These are phyloP conservation scores for Drosophila helvetica DNA, from an alignment of 2,888 invertebrate species.

Conservation along the genomic window DNA sequence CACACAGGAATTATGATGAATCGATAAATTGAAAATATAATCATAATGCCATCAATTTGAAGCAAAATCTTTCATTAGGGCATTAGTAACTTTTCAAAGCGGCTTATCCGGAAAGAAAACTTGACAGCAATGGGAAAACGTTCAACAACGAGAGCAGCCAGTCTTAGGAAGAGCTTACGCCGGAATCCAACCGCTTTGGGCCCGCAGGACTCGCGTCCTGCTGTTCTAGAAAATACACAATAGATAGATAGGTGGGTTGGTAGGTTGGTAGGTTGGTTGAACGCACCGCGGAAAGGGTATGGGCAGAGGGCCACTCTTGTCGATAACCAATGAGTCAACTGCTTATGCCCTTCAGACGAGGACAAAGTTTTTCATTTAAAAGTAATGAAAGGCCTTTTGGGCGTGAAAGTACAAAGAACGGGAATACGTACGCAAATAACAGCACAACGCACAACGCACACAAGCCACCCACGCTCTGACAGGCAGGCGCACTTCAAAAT, in stretches of 20 bases:
- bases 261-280: background rate
- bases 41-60: conserved; percentile 30
- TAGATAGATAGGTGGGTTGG: too few species aligned
- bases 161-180: conserved; percentile 20
- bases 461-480: background rate
- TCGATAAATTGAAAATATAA: background rate
- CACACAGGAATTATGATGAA: conserved; percentile 14
- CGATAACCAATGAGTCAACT: conserved; percentile 40
- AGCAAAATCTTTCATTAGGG: conserved; percentile 52
- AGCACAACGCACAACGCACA: background rate
- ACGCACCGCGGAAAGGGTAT: conserved; percentile 16
- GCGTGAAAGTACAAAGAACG: conserved; percentile 25
- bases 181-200: background rate
- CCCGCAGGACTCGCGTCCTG: too few species aligned
- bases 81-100: conserved; percentile 65
- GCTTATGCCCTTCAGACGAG: conserved; percentile 21
- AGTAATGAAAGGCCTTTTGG: conserved; percentile 43
- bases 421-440: conserved; percentile 14
- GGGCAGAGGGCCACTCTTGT: conserved; percentile 13
- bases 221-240: too few species aligned
- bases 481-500: conserved; percentile 26
- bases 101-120: conserved; percentile 65
- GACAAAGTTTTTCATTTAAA: conserved; percentile 43
- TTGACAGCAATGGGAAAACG: conserved; percentile 54
- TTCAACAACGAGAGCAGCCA: conserved; percentile 24